Base-by-base conservation (phyloP, 2,113 vertebrate genomes). In the Anseranas semipalmata region DNA sequence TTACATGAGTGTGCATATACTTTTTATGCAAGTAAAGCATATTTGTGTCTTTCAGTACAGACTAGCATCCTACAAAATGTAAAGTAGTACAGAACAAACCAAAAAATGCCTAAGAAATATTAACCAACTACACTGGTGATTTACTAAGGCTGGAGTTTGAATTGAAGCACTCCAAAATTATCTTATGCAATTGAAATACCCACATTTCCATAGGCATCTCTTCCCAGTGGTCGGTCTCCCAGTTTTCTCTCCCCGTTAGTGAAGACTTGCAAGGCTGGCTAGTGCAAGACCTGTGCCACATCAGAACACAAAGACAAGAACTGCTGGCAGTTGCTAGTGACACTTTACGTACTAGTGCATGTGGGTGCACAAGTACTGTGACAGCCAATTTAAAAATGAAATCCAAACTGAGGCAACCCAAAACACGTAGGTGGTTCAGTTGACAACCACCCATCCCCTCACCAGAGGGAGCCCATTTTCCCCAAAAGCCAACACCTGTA, bases 391-490 rank as follows among this genome's bases (percentile, higher is more conserved):
- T 16, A 32, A 70, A 71, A 81, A 82, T 5, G n/a, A 71, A 56
- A 68, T 28, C 60, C 33, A 20, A 72, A 15, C 43, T 13, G 52
- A 46, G 33, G 5, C 15, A 37, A 67, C 12, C 5, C 56, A 33
- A 52, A 78, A 8, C 33, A 50, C 4, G 1, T 17, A 10, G 28
- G 12, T 3, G 10, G 30, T 13, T 89, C 62, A 6, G 43, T 6
- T 89, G 94, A 95, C 80, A 89, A 73, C 84, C 53, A 62, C 94
- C 58, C 73, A 70, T 19, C 24, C 58, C 72, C 67, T 95, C 96
- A 96, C 80, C 96, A 97, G 96, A 96, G 96, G 96, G 96, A 96
- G 96, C 92, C 91, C 91, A 96, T 89, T 96, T 96, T 92, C 96
- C 45, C 95, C 89, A 33, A 60, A 93, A 94, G 77, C 48, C 89